These are phyloP conservation scores for Buphagus erythrorhynchus DNA, from an alignment of 2,797 vertebrate genomes.

Conservation along the genomic window DNA sequence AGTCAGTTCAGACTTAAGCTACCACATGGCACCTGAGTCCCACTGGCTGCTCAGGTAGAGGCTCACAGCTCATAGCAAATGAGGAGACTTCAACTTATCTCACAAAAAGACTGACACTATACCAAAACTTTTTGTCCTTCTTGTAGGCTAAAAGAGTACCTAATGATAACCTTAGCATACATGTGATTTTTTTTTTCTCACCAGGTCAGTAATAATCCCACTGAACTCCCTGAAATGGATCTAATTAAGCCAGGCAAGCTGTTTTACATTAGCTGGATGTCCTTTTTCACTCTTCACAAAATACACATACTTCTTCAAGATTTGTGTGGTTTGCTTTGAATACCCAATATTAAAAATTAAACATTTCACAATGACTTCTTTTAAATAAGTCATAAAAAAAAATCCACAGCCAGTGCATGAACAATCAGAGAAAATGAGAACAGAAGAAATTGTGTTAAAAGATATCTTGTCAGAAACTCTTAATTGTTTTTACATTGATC, in stretches of 20 bases:
- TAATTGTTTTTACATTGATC: not conserved
- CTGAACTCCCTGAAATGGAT: not conserved
- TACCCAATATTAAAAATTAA: conserved; percentile 21
- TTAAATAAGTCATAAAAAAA: conserved; percentile 19
- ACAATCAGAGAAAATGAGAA: not conserved
- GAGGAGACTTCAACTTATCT: not conserved
- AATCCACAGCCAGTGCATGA: not conserved
- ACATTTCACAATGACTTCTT: not conserved
- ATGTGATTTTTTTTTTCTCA: not conserved
- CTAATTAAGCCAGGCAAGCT: not conserved
- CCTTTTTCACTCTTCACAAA: not conserved
- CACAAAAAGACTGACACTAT: not conserved
- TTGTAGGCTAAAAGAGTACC: not conserved
- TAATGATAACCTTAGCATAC: not conserved
- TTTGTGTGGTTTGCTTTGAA: not conserved
- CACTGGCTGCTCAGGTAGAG: not conserved
- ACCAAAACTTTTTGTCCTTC: not conserved
- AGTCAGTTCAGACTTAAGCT: not conserved
- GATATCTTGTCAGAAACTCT: not conserved
- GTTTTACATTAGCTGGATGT: not conserved
- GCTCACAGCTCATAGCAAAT: not conserved
- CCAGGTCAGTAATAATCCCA: not conserved
- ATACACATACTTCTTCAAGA: not conserved
- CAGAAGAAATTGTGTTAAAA: not conserved
- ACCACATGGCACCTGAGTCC: not conserved